Evolutionary conservation across 2,797 vertebrate species (phyloP), one percentile per base, ranked within the genome.

Genomic region (Leuciscus waleckii): DNA sequence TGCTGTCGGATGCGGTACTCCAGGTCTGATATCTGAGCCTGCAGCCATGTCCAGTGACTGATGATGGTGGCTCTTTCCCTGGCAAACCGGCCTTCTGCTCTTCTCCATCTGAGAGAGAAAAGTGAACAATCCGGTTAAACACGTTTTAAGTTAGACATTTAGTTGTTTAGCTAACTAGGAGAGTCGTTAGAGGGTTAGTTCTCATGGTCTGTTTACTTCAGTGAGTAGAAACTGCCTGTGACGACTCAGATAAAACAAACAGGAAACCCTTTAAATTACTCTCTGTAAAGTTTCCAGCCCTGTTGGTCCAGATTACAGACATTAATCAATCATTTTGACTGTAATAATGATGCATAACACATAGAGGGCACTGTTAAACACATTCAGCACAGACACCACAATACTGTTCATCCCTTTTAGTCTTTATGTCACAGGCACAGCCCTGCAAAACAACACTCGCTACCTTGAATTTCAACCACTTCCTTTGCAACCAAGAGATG

Each of bases 21-120:
- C 95, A 99, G 93, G 95, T 99, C 98, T 0, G 98, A 99, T 92
- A 99, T 98, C 87, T 99, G 98, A 75, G 98, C 98, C 91, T 99
- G 98, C 73, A 99, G 96, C 98, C 98, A 99, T 90, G 99, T 99
- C 98, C 98, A 99, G 94, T 98, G 98, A 92, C 98, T 99, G 93
- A 99, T 97, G 93, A 99, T 98, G 67, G 97, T 95, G 7, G 98
- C 98, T 77, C 98, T 94, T 91, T 99, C 98, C 89, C 96, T 92
- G 35, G 97, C 97, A 95, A 98, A 99, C 85, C 96, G 96, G 91
- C 98, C 99, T 92, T 98, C 98, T 14, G 98, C 97, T 84, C 98
- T 95, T 83, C 97, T 96, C 95, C 97, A 98, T 95, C 98, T 99
- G 93, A 8, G 43, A 77, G 39, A 23, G 7, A 73, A 23, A 83